These are phyloP conservation scores for Tolypeutes matacus DNA, from an alignment of 2,797 vertebrate genomes.

Conservation along the genomic window DNA sequence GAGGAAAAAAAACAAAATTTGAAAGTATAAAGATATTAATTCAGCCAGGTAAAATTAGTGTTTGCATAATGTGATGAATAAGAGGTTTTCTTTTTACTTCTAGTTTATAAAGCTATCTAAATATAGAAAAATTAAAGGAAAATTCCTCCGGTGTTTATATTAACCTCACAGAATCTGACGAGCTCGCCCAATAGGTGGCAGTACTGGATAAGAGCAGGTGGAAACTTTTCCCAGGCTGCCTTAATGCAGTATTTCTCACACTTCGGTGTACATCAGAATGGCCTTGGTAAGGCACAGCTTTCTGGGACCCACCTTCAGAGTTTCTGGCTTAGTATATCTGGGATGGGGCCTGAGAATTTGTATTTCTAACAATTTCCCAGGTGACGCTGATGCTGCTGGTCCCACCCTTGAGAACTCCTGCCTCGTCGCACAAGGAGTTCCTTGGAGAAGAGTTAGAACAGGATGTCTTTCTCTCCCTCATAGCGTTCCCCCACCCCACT, in stretches of 20 bases:
- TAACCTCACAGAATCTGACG: background rate
- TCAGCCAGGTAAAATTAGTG: background rate
- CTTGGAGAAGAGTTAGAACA: background rate
- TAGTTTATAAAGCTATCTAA: slow-evolving; percentile 51
- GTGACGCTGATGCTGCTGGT: background rate
- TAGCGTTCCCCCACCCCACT: background rate
- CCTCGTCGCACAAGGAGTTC: background rate
- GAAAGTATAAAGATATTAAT: slow-evolving; percentile 18
- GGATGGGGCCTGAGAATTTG: background rate
- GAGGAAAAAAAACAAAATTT: background rate
- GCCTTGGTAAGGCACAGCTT: background rate
- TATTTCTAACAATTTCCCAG: background rate
- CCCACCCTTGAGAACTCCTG: background rate
- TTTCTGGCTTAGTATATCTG: background rate
- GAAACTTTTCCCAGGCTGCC: background rate
- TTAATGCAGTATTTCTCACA: background rate
- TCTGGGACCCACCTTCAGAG: background rate
- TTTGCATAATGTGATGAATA: background rate
- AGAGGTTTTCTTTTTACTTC: slow-evolving; percentile 7
- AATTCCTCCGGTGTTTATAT: background rate
- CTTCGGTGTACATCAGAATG: background rate
- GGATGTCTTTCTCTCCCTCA: background rate
- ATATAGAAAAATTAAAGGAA: slow-evolving; percentile 43
- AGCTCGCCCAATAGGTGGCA: slow-evolving; percentile 84
- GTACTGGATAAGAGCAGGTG: slow-evolving; percentile 81